phyloP scores from a whole-genome alignment of 1,140 invertebrate genomes.

The Drosophila tristis region DNA sequence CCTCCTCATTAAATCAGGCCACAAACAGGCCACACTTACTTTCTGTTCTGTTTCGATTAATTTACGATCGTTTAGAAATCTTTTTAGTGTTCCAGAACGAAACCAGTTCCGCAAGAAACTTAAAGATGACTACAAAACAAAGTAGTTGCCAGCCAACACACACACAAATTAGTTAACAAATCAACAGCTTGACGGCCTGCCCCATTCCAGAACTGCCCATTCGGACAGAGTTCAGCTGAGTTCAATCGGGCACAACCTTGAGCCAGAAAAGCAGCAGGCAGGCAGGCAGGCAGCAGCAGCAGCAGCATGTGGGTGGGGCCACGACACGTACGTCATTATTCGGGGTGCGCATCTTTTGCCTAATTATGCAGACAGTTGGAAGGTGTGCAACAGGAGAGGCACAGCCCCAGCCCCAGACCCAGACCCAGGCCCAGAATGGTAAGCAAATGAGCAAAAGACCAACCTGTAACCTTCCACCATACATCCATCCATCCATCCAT shows the following conservation, averaged over 20 bases:
- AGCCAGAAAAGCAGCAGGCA: constrained; percentile 11
- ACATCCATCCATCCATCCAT: too few relatives aligned
- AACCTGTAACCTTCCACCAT: constrained; percentile 1
- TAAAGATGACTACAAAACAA: constrained; percentile 14
- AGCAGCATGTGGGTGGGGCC: constrained; percentile 15
- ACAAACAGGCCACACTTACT: constrained; percentile 7
- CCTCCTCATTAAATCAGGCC: constrained; percentile 19
- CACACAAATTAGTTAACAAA: too few relatives aligned
- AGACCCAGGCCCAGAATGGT: constrained; percentile 1
- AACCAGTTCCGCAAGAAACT: constrained; percentile 34
- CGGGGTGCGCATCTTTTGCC: constrained; percentile 36
- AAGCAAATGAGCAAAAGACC: constrained; percentile 30
- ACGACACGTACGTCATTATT: constrained; percentile 46
- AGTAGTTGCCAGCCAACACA: background rate
- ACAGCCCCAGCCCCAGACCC: too few relatives aligned
- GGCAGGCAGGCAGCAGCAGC: constrained; percentile 7
- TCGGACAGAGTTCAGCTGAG: constrained; percentile 44
- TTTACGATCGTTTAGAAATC: constrained; percentile 6
- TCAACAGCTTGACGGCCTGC: background rate
- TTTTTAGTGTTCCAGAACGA: constrained; percentile 24
- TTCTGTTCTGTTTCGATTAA: constrained; percentile 22
- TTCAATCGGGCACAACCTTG: constrained; percentile 57
- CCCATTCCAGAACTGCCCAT: constrained; percentile 25
- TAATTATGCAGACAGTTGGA: constrained; percentile 39
- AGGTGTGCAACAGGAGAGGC: constrained; percentile 13